Percentiles rank a stretch among this genome's conserved stretches.
These are phyloP conservation scores for Esox masquinongy DNA, from an alignment of 2,797 vertebrate genomes.

Conservation along the genomic window DNA sequence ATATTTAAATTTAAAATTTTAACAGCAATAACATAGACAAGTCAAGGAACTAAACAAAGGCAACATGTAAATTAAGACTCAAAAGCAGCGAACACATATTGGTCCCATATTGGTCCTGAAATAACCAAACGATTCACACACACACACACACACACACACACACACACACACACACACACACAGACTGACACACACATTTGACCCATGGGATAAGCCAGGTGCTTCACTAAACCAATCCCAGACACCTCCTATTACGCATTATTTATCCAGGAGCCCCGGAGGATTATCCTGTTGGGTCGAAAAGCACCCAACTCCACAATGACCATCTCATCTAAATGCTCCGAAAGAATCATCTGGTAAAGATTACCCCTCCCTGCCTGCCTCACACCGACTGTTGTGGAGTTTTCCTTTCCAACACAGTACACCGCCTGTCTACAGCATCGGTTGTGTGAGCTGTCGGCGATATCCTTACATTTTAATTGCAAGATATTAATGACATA, in stretches of 20 bases:
- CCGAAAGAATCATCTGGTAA: conserved; percentile 54
- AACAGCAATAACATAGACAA: not conserved
- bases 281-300: conserved; percentile 65
- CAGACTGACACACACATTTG: not conserved
- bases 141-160: conserved; percentile 3
- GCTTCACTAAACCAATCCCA: conserved; percentile 50
- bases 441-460: not conserved
- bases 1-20: too few relatives aligned
- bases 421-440: not conserved
- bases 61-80: not conserved
- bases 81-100: not conserved
- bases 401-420: not conserved
- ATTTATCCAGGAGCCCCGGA: conserved; percentile 67
- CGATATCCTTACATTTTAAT: not conserved
- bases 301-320: conserved; percentile 57
- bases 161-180: conserved; percentile 8
- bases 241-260: conserved; percentile 69
- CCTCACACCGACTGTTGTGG: conserved; percentile 26
- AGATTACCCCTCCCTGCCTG: conserved; percentile 48
- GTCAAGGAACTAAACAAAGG: not conserved
- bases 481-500: not conserved
- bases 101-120: not conserved
- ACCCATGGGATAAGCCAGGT: conserved; percentile 1
- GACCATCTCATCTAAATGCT: conserved; percentile 45
- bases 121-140: conserved; percentile 8